These are phyloP conservation scores for Periparus ater DNA, from an alignment of 2,797 vertebrate species.

Conservation along the genomic window DNA sequence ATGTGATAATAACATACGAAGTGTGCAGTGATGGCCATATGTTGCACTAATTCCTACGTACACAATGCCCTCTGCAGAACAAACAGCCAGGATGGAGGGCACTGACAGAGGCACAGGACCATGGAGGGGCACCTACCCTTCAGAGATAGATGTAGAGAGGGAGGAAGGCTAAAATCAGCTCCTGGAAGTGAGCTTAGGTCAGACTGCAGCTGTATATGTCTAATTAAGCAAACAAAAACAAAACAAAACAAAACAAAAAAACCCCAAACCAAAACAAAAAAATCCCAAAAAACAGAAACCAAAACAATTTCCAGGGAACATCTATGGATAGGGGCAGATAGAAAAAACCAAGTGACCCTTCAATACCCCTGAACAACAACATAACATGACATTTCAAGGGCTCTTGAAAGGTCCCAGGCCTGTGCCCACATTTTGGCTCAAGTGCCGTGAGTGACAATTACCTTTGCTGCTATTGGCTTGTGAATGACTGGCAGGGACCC, in stretches of 20 bases:
- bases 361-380: background rate
- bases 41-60: constrained; percentile 67
- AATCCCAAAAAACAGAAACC: too few relatives aligned
- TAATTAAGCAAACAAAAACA: background rate
- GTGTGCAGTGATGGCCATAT: constrained; percentile 70
- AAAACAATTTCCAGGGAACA: background rate
- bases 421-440: background rate
- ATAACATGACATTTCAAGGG: constrained; percentile 15
- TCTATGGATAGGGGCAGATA: background rate
- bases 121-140: constrained; percentile 3
- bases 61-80: constrained; percentile 58
- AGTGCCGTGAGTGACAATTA: constrained; percentile 25
- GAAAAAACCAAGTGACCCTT: background rate
- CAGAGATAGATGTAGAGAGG: background rate
- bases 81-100: constrained; percentile 66
- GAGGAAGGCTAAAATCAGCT: background rate
- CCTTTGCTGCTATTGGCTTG: constrained; percentile 27
- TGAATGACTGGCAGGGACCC: constrained; percentile 42
- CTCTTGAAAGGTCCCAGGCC: background rate
- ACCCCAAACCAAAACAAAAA: background rate
- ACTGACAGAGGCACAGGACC: constrained; percentile 24
- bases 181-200: background rate
- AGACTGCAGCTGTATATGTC: background rate
- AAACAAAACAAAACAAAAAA: too few relatives aligned
- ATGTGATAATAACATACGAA: constrained; percentile 76